A percentile compares a stretch with the other conserved stretches of the same genome.
Evolutionary conservation across 2,888 invertebrate genomes (phyloP).

Genomic region (Thereva nobilitata): DNA sequence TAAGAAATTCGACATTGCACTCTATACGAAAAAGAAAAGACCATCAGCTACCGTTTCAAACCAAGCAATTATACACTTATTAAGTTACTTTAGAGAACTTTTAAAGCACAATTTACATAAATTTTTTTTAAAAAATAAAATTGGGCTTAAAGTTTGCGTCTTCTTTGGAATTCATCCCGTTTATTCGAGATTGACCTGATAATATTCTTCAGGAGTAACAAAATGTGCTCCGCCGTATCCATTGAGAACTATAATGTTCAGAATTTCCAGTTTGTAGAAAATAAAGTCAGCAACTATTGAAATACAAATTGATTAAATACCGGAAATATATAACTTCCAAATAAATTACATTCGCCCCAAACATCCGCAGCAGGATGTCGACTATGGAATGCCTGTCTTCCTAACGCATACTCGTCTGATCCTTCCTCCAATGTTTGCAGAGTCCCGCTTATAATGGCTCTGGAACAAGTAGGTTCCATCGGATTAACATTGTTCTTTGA

Average conservation of each 20-base stretch:
- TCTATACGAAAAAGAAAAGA: too few species aligned
- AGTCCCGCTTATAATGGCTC: constrained; percentile 33
- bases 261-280: constrained; percentile 75
- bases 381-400: constrained; percentile 46
- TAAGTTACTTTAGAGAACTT: too few species aligned
- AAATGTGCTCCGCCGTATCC: constrained; percentile 75
- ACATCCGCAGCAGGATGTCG: constrained; percentile 53
- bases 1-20: too few species aligned
- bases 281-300: constrained; percentile 74
- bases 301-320: background rate
- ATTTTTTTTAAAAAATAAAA: too few species aligned
- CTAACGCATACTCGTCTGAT: constrained; percentile 45
- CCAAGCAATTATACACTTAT: too few species aligned
- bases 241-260: constrained; percentile 75
- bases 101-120: too few species aligned
- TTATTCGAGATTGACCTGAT: constrained; percentile 35
- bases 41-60: too few species aligned
- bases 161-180: too few species aligned
- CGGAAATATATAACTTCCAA: background rate
- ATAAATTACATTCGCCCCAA: constrained; percentile 49
- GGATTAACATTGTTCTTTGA: constrained; percentile 49
- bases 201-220: constrained; percentile 48
- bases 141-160: too few species aligned
- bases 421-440: background rate
- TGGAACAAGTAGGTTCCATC: constrained; percentile 56